These are phyloP conservation scores for Chirona hameri DNA, from an alignment of 2,888 invertebrate genomes.

Conservation along the genomic window DNA sequence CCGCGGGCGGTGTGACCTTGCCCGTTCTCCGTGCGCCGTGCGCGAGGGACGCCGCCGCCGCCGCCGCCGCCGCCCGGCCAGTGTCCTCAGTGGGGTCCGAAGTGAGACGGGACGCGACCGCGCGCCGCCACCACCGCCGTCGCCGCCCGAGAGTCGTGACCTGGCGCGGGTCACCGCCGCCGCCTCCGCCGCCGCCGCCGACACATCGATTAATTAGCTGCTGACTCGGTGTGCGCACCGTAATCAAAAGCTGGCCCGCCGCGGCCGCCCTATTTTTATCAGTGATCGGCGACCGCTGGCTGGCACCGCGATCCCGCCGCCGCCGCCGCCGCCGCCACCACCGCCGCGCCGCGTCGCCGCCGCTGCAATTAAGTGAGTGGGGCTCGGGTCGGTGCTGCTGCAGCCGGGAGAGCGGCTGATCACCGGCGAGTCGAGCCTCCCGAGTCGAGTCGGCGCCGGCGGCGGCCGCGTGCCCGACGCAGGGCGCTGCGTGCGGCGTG, in stretches of 20 bases:
- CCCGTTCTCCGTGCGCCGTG: background rate
- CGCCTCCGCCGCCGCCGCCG: background rate
- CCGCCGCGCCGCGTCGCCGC: no score
- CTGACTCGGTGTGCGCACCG: background rate
- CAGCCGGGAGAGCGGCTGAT: background rate
- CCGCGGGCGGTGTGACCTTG: background rate
- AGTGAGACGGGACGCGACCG: background rate
- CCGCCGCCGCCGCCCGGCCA: background rate
- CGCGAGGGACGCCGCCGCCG: background rate
- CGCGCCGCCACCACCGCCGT: background rate
- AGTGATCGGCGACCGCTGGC: conserved; percentile 1
- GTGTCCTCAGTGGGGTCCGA: background rate
- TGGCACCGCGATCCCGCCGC: background rate
- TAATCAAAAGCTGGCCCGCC: background rate
- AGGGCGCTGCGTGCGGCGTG: background rate
- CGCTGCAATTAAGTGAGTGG: conserved; percentile 4
- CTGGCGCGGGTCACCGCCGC: background rate
- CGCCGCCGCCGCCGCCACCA: no score
- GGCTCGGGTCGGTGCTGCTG: background rate
- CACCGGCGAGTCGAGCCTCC: background rate
- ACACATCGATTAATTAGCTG: background rate
- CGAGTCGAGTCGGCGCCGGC: background rate
- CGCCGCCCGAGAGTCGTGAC: background rate
- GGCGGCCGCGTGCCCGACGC: background rate
- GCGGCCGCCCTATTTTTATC: conserved; percentile 6